Percentiles rank a stretch among this genome's conserved stretches.
Evolutionary conservation across 92 coral and sea anemone genomes (phyloP).

Genomic region (Siderastrea siderea): DNA sequence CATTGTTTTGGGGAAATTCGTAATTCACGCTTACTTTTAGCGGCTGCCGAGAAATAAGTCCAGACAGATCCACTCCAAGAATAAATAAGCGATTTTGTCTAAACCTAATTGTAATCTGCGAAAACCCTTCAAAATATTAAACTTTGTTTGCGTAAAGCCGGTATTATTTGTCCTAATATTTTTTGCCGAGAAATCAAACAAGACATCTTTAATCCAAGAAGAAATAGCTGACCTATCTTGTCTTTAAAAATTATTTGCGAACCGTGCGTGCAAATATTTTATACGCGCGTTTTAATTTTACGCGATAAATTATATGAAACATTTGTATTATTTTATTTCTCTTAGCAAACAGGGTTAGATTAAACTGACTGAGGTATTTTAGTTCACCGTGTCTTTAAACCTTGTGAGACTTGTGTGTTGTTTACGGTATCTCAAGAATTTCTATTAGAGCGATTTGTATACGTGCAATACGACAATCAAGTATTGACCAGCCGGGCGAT

Average conservation of each 20-base stretch:
- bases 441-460: not conserved
- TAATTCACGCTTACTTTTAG: not conserved
- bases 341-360: no score
- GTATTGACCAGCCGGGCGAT: not conserved
- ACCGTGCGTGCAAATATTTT: conserved; percentile 8
- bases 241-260: not conserved
- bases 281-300: not conserved
- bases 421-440: not conserved
- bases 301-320: not conserved
- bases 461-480: not conserved
- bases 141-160: not conserved
- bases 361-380: not conserved
- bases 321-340: no score
- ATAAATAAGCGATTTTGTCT: not conserved
- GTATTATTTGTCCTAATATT: not conserved
- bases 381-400: no score
- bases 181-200: not conserved
- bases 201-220: no score
- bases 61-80: not conserved
- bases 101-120: not conserved
- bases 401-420: not conserved
- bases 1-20: no score
- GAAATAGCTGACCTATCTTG: no score
- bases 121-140: not conserved
- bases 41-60: not conserved